Base-by-base conservation (phyloP, 2,113 vertebrate genomes). In the Aphyosemion australe region DNA sequence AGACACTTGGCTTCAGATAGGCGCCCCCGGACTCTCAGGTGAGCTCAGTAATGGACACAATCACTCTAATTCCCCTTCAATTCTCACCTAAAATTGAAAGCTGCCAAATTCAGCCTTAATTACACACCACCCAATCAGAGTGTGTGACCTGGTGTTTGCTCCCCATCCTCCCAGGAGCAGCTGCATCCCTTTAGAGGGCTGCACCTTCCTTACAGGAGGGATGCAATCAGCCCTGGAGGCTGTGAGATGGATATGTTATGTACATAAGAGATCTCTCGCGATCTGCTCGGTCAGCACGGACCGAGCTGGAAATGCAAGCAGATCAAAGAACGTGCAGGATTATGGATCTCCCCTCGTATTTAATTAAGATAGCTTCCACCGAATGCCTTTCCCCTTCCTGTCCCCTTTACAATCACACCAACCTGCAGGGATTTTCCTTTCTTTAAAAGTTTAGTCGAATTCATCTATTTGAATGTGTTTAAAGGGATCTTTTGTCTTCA, bases 31-130 rank as follows among this genome's bases (percentile, higher is more conserved):
- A 67, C 80, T 87, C 84, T 79, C 78, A 83, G 86, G 82, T 88
- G 87, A 83, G 82, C 78, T 68, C 64, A 57, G 82, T 92, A 90
- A 91, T 90, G 84, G 91, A 90, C 86, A 88, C 72, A 87, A 80
- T 80, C 85, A 63, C 85, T 82, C 74, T 90, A 84, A 88, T 89
- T 91, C 85, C 71, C 83, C 76, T 87, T 88, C 85, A 84, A 88
- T 89, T 90, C 82, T 84, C 85, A 84, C 79, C 88, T 86, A 87
- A 90, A 90, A 90, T 90, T 87, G 88, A 85, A 84, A 85, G 78
- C 84, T 86, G 78, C 79, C 84, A 86, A 89, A 89, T 75, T 74
- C 69, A 70, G 70, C 79, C 81, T 90, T 91, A 91, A 92, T 88
- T 89, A 91, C 86, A 85, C 54, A 74, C 83, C 68, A 84, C 65